phyloP scores from a whole-genome alignment of 2,797 vertebrate genomes.

The Alectoris magna region DNA sequence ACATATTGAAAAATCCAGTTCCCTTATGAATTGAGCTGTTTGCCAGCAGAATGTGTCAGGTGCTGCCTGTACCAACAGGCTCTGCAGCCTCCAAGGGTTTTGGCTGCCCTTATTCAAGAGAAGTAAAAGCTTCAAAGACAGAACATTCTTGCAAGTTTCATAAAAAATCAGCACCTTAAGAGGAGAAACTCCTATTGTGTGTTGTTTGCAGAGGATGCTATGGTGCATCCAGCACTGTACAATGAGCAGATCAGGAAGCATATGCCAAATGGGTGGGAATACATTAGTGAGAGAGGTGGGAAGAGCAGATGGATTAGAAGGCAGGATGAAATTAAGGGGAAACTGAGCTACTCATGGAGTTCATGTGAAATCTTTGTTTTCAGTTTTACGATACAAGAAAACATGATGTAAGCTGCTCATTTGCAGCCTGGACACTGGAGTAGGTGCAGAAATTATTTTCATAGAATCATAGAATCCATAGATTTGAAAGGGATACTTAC shows the following conservation, averaged over 20 bases:
- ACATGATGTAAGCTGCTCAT: not conserved
- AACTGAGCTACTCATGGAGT: not conserved
- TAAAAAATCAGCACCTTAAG: not conserved
- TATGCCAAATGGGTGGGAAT: not conserved
- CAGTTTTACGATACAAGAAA: not conserved
- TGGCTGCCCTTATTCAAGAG: not conserved
- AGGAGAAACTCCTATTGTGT: not conserved
- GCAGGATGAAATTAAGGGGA: not conserved
- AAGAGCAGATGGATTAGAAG: not conserved
- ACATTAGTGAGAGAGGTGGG: not conserved
- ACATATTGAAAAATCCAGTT: not conserved
- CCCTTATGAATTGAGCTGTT: not conserved
- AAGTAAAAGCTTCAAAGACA: not conserved
- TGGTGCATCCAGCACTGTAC: fast-evolving
- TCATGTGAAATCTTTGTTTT: not conserved
- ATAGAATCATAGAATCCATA: no score
- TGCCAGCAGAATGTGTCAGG: not conserved
- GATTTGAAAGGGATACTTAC: no score
- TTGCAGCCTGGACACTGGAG: not conserved
- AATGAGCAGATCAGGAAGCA: not conserved
- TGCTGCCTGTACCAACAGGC: slow-evolving; percentile 1
- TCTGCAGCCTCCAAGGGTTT: not conserved
- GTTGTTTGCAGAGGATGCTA: not conserved
- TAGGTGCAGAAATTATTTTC: not conserved
- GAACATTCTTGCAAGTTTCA: not conserved